Percentiles rank a stretch among this genome's conserved stretches.
Evolutionary conservation across 2,113 vertebrate species (phyloP).

Genomic region (Trochalopteron elliotii): DNA sequence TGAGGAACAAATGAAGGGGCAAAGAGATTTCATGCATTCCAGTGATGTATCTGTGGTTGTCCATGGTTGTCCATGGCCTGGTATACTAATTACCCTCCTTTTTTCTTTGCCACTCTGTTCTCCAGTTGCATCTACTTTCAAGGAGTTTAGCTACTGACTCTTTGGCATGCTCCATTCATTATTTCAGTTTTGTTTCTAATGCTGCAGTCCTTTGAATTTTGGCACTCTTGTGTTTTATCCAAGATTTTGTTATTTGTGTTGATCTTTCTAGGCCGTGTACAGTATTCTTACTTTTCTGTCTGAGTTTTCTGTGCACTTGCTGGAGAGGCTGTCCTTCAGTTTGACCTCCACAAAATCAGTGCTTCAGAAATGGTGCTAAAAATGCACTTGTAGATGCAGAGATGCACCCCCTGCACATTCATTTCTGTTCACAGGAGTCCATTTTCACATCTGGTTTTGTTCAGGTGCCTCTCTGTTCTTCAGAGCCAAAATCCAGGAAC

Average conservation of each 20-base stretch:
- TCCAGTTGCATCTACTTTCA: conserved; percentile 15
- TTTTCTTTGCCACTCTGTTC: conserved; percentile 47
- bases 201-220: conserved; percentile 35
- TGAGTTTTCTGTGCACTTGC: neutral
- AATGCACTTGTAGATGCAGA: neutral
- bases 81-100: conserved; percentile 55
- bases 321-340: neutral
- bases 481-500: neutral
- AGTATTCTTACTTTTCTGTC: neutral
- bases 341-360: neutral
- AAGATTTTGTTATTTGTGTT: neutral
- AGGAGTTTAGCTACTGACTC: conserved; percentile 41
- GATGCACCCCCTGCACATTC: neutral
- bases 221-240: neutral
- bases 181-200: conserved; percentile 35
- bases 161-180: conserved; percentile 36
- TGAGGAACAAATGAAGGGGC: conserved; percentile 38
- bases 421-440: neutral
- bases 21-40: conserved; percentile 61
- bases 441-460: neutral
- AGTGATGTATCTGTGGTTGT: conserved; percentile 42
- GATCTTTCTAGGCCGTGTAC: neutral
- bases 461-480: neutral
- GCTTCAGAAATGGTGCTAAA: neutral
- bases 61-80: neutral